Conservation (phyloP, 2,113 vertebrate genomes). For the Mobula birostris region DNA sequence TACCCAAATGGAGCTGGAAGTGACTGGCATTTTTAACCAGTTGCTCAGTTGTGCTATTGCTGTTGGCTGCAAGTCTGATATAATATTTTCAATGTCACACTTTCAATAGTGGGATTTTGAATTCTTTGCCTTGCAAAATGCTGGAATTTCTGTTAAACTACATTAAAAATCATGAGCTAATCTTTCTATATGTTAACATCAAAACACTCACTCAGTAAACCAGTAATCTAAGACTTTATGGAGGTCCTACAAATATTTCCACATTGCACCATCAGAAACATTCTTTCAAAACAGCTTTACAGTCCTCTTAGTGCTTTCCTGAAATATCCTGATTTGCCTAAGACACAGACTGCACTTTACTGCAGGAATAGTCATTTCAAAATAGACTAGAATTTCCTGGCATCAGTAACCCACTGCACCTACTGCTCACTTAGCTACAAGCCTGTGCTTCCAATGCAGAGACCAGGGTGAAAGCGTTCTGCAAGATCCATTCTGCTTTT, state of each 20-base stretch:
- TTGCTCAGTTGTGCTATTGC: background rate
- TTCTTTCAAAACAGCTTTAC: background rate
- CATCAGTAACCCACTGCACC: background rate
- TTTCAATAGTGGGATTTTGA: background rate
- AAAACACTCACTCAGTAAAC: background rate
- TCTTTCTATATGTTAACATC: background rate
- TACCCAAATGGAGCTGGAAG: background rate
- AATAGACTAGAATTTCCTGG: background rate
- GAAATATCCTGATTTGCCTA: background rate
- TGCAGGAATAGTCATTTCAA: background rate
- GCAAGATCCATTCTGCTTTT: too few relatives aligned
- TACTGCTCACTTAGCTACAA: too few relatives aligned
- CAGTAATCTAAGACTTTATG: background rate
- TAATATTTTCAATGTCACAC: background rate
- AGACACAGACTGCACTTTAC: background rate
- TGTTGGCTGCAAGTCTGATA: background rate
- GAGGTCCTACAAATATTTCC: background rate
- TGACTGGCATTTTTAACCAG: background rate
- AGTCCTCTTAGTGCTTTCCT: background rate
- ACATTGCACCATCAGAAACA: background rate
- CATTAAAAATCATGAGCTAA: background rate
- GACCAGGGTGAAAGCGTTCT: too few relatives aligned
- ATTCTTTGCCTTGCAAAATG: background rate
- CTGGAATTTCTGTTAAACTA: background rate
- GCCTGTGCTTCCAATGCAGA: too few relatives aligned